Evolutionary conservation across 2,888 invertebrate genomes (phyloP).

Genomic region (Dicyrtomina minuta): DNA sequence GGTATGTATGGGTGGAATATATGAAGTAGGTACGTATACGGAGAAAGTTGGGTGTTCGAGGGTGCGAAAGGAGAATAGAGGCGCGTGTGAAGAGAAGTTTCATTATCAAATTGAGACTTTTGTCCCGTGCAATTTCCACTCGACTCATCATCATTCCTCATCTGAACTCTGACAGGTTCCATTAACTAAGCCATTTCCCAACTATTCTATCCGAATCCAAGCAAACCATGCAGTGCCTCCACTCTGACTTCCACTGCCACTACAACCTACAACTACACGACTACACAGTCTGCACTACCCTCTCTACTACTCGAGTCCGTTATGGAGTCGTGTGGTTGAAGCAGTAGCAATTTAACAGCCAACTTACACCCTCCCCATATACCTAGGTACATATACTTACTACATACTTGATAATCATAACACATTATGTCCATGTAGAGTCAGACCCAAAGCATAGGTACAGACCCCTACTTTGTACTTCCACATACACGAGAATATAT

Average conservation of each 20-base stretch:
- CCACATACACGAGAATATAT: too few species aligned
- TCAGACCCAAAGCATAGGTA: too few species aligned
- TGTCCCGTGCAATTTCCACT: slow-evolving; percentile 40
- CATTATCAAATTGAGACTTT: slow-evolving; percentile 47
- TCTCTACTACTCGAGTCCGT: too few species aligned
- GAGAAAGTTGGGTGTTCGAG: slow-evolving; percentile 6
- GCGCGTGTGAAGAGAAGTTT: slow-evolving; percentile 37
- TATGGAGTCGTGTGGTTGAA: background rate
- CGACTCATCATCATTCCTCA: slow-evolving; percentile 47
- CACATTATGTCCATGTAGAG: too few species aligned
- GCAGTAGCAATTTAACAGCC: background rate
- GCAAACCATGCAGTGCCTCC: background rate
- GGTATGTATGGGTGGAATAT: background rate
- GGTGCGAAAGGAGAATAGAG: background rate
- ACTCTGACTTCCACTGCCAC: background rate
- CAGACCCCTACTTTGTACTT: too few species aligned
- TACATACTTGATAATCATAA: background rate
- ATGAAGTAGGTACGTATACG: background rate
- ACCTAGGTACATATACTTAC: background rate
- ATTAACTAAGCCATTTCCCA: slow-evolving; percentile 46
- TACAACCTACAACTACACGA: too few species aligned
- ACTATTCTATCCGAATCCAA: slow-evolving; percentile 29
- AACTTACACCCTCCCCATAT: slow-evolving; percentile 12
- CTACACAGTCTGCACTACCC: too few species aligned
- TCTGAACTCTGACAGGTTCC: slow-evolving; percentile 44